Conservation (phyloP, 2,888 invertebrate species). For the Caenorhabditis angaria region DNA sequence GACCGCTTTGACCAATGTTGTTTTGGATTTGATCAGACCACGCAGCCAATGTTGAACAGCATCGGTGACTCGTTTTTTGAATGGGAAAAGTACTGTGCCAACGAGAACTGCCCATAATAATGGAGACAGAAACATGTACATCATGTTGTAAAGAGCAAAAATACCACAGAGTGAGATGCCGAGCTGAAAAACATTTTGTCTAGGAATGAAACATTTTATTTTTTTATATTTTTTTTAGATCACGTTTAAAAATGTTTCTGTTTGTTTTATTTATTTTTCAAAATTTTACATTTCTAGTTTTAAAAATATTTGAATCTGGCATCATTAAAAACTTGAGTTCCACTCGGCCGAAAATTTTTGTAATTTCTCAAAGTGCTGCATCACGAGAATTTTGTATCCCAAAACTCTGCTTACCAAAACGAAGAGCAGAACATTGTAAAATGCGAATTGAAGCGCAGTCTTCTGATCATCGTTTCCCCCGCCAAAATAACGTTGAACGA, state of each 20-base stretch:
- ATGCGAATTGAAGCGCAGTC: conserved; percentile 64
- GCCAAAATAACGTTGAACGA: conserved; percentile 36
- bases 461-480: conserved; percentile 54
- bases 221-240: too few relatives aligned
- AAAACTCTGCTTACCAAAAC: conserved; percentile 52
- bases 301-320: too few relatives aligned
- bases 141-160: conserved; percentile 80
- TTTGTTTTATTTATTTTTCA: conserved; percentile 6
- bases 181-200: conserved; percentile 49
- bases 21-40: conserved; percentile 69
- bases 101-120: conserved; percentile 93
- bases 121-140: conserved; percentile 79
- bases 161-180: conserved; percentile 76
- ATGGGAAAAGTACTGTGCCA: conserved; percentile 95
- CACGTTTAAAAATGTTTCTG: neutral
- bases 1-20: conserved; percentile 75
- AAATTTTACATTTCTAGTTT: too few relatives aligned
- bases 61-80: conserved; percentile 85
- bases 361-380: too few relatives aligned
- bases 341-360: too few relatives aligned
- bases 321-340: too few relatives aligned
- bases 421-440: conserved; percentile 67
- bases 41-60: conserved; percentile 59
- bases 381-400: neutral
- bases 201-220: neutral